Evolutionary conservation across 2,797 vertebrate genomes (phyloP).

Genomic region (Manis crassicaudata): DNA sequence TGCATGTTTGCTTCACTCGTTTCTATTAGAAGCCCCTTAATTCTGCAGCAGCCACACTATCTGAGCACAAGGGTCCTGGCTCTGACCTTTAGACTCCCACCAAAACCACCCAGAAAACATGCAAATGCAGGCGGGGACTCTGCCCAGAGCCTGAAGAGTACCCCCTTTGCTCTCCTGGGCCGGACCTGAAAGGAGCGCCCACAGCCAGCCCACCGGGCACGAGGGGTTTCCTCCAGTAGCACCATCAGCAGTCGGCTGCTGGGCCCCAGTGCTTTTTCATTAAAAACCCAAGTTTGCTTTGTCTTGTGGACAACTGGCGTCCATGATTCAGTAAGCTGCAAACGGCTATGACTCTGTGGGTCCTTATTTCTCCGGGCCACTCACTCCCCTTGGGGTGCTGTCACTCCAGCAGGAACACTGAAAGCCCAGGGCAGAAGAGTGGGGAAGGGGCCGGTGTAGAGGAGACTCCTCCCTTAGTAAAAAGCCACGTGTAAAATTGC

Average conservation of each 20-base stretch:
- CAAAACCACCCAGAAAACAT: background rate
- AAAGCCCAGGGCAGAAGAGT: background rate
- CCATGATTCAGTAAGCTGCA: background rate
- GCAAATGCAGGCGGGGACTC: too few species aligned
- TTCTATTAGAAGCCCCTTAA: background rate
- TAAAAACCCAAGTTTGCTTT: background rate
- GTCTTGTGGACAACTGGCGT: background rate
- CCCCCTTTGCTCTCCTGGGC: background rate
- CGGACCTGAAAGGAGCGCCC: background rate
- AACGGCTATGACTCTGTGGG: background rate
- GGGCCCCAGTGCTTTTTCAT: background rate
- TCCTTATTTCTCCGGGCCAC: too few species aligned
- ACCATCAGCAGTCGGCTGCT: background rate
- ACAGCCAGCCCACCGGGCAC: background rate
- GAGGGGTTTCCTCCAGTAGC: background rate
- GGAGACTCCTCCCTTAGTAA: background rate
- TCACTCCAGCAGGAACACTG: fast-evolving
- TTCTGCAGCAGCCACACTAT: background rate
- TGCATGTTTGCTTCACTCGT: too few species aligned
- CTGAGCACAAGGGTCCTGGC: fast-evolving
- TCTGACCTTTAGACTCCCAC: background rate
- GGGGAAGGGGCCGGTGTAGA: background rate
- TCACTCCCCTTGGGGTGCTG: background rate
- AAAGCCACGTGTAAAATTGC: background rate
- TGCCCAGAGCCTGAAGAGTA: too few species aligned